Evolutionary conservation across 2,113 vertebrate genomes (phyloP), one percentile per base, ranked within the genome.

Genomic region (Daubentonia madagascariensis): DNA sequence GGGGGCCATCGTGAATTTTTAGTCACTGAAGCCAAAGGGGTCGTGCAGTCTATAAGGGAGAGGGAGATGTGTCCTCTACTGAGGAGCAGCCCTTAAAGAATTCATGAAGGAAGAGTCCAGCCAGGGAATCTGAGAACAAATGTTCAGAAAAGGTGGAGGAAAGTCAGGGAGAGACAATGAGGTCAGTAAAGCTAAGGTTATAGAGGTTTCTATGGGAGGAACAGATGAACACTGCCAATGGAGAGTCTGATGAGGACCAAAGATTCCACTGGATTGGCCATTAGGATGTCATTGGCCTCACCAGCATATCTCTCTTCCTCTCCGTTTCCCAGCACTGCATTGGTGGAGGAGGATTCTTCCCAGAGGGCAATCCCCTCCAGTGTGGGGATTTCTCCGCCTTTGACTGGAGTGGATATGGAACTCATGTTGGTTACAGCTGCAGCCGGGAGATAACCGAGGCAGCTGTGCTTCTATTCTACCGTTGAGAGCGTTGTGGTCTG

Each of bases 331-430:
- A 98, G 98, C 68, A 96, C 54, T 97, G 98, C 78, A 97, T 96
- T 76, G 97, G 96, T 86, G 98, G 97, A 97, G 98, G 95, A 96
- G 96, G 98, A 16, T 96, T 40, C 88, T 98, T 98, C 30, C 96
- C 97, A 0, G 94, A 97, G 43, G 20, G 1, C 3, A 5, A 87
- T 63, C 96, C 97, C 12, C 11, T 23, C 80, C 96, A 98, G 97
- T 98, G 95, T 83, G 97, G 92, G 30, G 96, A 98, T 85, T 98
- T 98, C 32, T 17, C 85, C 40, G 23, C 89, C 43, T 98, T 98
- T 87, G 98, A 98, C 91, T 97, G 97, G 96, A 30, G 50, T 72
- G 83, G 98, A 32, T 95, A 98, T 75, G 98, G 97, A 97, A 91
- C 97, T 98, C 95, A 76, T 17, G 0, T 0, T 17, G 10, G 0